Base-by-base conservation (phyloP, 2,113 vertebrate species). In the Lota lota region DNA sequence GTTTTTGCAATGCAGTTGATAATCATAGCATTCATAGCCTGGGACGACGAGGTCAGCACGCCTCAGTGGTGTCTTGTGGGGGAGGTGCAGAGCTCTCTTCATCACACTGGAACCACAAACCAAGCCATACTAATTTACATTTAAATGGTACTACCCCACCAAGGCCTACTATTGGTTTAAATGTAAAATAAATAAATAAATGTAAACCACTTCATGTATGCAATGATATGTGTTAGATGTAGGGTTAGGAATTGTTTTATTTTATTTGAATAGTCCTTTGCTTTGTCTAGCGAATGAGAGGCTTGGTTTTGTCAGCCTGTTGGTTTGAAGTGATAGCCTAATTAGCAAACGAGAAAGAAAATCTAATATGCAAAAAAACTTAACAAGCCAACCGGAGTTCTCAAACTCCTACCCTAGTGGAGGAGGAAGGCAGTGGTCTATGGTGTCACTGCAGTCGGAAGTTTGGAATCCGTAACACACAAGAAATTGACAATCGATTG, bases 1-100 rank as follows among this genome's bases (percentile, higher is more conserved):
- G 63, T 64, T 74, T 75, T 87, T 77, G 80, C 84, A 87, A 89
- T 89, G 89, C 90, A 88, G 84, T 77, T 71, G 92, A 91, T 92
- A 91, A 92, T 92, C 91, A 89, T 68, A 71, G 64, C 71, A 57
- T 80, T 73, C 78, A 20, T 67, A 66, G 58, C 68, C 68, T 63
- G 17, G 47, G 66, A 62, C 64, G 68, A 18, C 18, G 19, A 57
- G 16, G 6, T 28, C 54, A 57, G 20, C 24, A 53, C 17, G 24
- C 56, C 59, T 62, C 1, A 16, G 51, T 53, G 15, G 28, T 3
- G 28, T 3, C 4, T 3, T 5, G 24, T 2, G 28, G 28, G 28
- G 28, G 28, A 28, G 28, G 28, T n/a, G n/a, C n/a, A n/a, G n/a
- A n/a, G n/a, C n/a, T n/a, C n/a, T 56, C 53, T 56, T 5, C 15